These are phyloP conservation scores for Collichthys lucidus DNA, from an alignment of 2,113 vertebrate species.

Conservation along the genomic window DNA sequence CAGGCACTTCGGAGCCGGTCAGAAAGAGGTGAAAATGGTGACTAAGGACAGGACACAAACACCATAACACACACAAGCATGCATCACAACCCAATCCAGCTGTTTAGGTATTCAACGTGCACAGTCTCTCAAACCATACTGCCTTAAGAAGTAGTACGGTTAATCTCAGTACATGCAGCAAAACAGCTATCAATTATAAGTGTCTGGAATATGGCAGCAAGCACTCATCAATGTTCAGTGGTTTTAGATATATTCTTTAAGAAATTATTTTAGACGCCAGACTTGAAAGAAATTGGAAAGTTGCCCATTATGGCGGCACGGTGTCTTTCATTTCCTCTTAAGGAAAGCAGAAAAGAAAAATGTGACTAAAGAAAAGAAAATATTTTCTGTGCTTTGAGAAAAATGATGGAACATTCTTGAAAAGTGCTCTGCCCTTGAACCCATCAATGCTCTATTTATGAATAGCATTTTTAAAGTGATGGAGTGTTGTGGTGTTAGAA, in stretches of 20 bases:
- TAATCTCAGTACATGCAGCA: slow-evolving; percentile 8
- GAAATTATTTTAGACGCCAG: slow-evolving; percentile 34
- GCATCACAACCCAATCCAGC: not conserved
- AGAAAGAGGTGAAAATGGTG: slow-evolving; percentile 49
- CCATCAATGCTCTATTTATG: slow-evolving; percentile 45
- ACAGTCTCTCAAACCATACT: not conserved
- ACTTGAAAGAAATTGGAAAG: slow-evolving; percentile 54
- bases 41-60: slow-evolving; percentile 22
- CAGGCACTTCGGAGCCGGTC: slow-evolving; percentile 49
- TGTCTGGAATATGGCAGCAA: slow-evolving; percentile 2
- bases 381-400: slow-evolving; percentile 32
- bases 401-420: slow-evolving; percentile 47
- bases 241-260: slow-evolving; percentile 32
- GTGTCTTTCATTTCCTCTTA: slow-evolving; percentile 48
- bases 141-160: not conserved
- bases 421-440: slow-evolving; percentile 65
- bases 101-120: not conserved
- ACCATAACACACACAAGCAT: not conserved
- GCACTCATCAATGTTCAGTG: slow-evolving; percentile 5
- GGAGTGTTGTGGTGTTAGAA: not conserved
- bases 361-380: slow-evolving; percentile 30
- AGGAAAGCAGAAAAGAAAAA: slow-evolving; percentile 34
- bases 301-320: slow-evolving; percentile 14
- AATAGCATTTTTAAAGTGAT: slow-evolving; percentile 44
- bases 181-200: not conserved